Percentiles rank a stretch among this genome's conserved stretches.
phyloP scores from a whole-genome alignment of 2,797 vertebrate species.

The Myotis myotis region DNA sequence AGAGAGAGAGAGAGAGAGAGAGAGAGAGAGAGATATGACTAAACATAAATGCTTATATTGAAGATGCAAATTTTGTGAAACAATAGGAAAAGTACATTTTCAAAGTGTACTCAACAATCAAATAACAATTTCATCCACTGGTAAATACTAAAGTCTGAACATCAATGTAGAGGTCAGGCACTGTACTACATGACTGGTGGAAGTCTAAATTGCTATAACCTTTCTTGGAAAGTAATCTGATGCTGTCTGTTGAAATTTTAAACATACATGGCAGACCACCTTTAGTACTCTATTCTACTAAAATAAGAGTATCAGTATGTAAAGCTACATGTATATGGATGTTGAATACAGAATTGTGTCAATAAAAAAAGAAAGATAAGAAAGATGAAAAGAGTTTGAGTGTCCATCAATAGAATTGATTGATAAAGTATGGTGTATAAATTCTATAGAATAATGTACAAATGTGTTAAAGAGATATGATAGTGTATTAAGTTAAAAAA shows the following conservation, averaged over 20 bases:
- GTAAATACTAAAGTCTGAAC: neutral
- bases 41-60: neutral
- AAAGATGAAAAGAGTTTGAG: neutral
- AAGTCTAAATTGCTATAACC: neutral
- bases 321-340: neutral
- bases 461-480: neutral
- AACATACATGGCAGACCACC: neutral
- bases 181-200: too few species aligned
- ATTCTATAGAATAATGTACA: neutral
- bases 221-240: neutral
- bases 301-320: neutral
- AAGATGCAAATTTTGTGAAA: conserved; percentile 5
- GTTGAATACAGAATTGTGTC: neutral
- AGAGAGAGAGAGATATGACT: too few species aligned
- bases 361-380: neutral
- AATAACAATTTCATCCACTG: neutral
- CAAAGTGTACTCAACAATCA: neutral
- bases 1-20: neutral
- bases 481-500: neutral
- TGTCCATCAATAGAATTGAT: neutral
- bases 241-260: neutral
- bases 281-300: neutral
- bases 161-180: neutral
- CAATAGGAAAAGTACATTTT: neutral
- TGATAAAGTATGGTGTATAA: neutral